A percentile compares a stretch with the other conserved stretches of the same genome.
Conservation (phyloP, 1,140 invertebrate genomes). For the Nephotettix cincticeps region DNA sequence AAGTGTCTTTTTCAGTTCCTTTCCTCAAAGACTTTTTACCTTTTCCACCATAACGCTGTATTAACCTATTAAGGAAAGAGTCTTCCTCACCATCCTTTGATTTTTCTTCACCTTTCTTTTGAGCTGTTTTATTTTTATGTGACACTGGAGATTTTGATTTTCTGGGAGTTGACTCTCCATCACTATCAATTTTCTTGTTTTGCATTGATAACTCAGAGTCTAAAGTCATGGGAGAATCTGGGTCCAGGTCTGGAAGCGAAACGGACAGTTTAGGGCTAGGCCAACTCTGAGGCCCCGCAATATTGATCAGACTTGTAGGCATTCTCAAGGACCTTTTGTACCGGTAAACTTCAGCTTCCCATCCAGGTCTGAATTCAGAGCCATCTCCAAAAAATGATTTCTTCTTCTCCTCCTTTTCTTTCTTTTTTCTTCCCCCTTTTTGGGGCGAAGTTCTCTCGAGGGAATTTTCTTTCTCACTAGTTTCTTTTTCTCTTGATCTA, state of each 20-base stretch:
- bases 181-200: constrained; percentile 17
- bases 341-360: constrained; percentile 77
- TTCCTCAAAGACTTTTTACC: constrained; percentile 30
- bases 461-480: constrained; percentile 13
- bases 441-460: background rate
- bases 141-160: background rate
- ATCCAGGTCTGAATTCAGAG: constrained; percentile 60
- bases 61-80: constrained; percentile 55
- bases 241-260: constrained; percentile 73
- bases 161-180: background rate
- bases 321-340: constrained; percentile 79
- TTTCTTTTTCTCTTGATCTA: constrained; percentile 13
- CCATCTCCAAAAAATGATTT: constrained; percentile 34
- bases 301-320: constrained; percentile 72
- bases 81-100: constrained; percentile 48
- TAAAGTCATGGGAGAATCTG: constrained; percentile 63
- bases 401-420: constrained; percentile 31
- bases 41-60: constrained; percentile 35
- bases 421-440: constrained; percentile 27
- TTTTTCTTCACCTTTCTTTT: constrained; percentile 55
- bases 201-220: constrained; percentile 49
- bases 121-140: background rate
- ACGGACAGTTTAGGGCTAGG: constrained; percentile 55
- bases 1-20: constrained; percentile 3
- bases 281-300: constrained; percentile 50